Evolutionary conservation across 64 coral and sea anemone genomes (phyloP), one percentile per base, ranked within the genome.

Genomic region (Pocillopora verrucosa): DNA sequence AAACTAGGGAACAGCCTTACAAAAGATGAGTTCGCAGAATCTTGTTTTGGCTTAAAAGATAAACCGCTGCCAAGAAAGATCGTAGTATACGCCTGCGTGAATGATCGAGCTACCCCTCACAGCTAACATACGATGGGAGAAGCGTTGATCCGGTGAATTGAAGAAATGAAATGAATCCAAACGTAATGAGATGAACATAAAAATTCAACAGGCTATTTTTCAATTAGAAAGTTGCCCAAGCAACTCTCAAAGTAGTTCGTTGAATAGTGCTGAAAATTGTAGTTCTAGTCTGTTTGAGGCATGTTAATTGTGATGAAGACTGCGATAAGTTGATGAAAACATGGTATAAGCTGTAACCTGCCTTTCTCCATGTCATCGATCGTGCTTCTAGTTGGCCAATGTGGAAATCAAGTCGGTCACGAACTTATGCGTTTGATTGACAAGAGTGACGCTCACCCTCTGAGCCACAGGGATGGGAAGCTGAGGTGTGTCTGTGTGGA

Each of bases 361-460:
- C 84, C 34, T 13, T 35, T 15, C n/a, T 83, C 74, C 56, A 97
- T 97, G 95, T 91, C 95, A 34, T 97, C 95, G 16, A 93, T 97
- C 10, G 61, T 91, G 16, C 83, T 96, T 36, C 85, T 91, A 73
- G 95, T 93, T 84, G 95, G 95, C 22, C 95, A 97, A 60, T 97
- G 95, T 85, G 95, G 95, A 10, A 97, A 97, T 82, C 95, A 97
- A 84, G 93, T 97, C 74, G 91, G 91, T 61, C 95, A 94, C 84
- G 95, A 97, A 84, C 84, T 97, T 24, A 97, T 97, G 88, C 76
- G 78, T 13, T 87, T 93, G 68, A 90, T 97, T 84, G 83, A 97
- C 77, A 97, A 90, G 38, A 88, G 83, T 45, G 72, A 90, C n/a
- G 78, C 34, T 51, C 88, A 97, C 77, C 95, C 95, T 80, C 73